Conservation (phyloP, 2,888 invertebrate genomes). For the Himalopsyche japonica region DNA sequence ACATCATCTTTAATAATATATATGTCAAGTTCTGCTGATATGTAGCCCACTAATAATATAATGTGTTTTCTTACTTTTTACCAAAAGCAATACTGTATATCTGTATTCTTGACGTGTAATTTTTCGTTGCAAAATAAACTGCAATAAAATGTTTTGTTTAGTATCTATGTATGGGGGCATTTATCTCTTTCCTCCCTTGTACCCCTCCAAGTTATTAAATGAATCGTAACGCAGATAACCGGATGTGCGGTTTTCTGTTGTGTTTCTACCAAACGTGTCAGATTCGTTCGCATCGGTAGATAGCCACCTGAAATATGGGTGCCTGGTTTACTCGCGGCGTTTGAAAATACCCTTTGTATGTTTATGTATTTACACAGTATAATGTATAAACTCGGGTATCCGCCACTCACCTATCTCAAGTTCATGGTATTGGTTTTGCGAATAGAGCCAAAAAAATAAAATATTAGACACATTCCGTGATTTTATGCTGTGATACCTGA, state of each 20-base stretch:
- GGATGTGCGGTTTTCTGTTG: constrained; percentile 12
- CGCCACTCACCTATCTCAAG: not conserved
- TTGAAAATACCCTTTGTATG: not conserved
- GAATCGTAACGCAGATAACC: constrained; percentile 27
- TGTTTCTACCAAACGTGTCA: constrained; percentile 5
- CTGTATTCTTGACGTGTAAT: too few relatives aligned
- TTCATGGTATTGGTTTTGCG: not conserved
- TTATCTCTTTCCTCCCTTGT: not conserved
- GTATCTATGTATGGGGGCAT: not conserved
- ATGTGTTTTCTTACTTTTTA: too few relatives aligned
- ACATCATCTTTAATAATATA: too few relatives aligned
- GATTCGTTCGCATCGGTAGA: not conserved
- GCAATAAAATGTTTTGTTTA: not conserved
- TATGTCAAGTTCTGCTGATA: too few relatives aligned
- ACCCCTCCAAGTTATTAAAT: constrained; percentile 15
- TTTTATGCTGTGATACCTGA: too few relatives aligned
- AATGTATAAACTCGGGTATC: not conserved
- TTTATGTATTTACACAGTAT: not conserved
- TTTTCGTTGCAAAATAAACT: too few relatives aligned
- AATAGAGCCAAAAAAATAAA: not conserved
- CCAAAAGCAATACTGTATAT: too few relatives aligned
- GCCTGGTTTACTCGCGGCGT: not conserved
- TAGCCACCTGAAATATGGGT: constrained; percentile 10
- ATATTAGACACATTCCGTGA: not conserved
- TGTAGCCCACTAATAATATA: too few relatives aligned